Evolutionary conservation across 2,797 vertebrate genomes (phyloP).

Genomic region (Chromobotia macracanthus): DNA sequence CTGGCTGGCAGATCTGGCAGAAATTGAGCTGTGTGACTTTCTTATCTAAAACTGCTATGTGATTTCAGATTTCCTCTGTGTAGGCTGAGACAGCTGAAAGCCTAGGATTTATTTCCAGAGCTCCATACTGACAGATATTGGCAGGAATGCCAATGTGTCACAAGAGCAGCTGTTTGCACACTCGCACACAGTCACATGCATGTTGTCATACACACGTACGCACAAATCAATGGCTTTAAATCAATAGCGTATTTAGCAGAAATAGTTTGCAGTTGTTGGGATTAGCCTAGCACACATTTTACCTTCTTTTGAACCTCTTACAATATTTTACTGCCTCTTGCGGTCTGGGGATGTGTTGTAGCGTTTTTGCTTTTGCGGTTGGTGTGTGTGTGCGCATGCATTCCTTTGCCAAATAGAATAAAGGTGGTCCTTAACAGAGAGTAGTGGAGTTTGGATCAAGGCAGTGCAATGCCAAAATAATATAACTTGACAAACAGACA

Average conservation of each 20-base stretch:
- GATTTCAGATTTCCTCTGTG: conserved; percentile 67
- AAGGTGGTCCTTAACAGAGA: conserved; percentile 61
- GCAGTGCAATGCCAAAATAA: conserved; percentile 64
- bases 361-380: conserved; percentile 45
- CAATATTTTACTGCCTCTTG: conserved; percentile 23
- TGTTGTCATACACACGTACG: conserved; percentile 1
- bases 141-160: conserved; percentile 57
- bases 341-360: conserved; percentile 42
- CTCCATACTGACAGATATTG: conserved; percentile 55
- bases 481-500: conserved; percentile 69
- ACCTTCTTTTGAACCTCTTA: conserved; percentile 24
- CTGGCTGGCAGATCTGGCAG: conserved; percentile 65
- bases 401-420: conserved; percentile 63
- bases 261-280: conserved; percentile 15
- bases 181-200: conserved; percentile 3
- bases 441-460: conserved; percentile 55
- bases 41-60: conserved; percentile 71
- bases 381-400: conserved; percentile 26
- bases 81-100: conserved; percentile 56
- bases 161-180: conserved; percentile 61
- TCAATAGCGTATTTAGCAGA: conserved; percentile 40
- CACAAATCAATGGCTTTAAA: conserved; percentile 32
- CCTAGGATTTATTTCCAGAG: conserved; percentile 59
- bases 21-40: conserved; percentile 61
- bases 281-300: conserved; percentile 25